Evolutionary conservation across 2,888 invertebrate species (phyloP).

Genomic region (Stictocephala bisonia): DNA sequence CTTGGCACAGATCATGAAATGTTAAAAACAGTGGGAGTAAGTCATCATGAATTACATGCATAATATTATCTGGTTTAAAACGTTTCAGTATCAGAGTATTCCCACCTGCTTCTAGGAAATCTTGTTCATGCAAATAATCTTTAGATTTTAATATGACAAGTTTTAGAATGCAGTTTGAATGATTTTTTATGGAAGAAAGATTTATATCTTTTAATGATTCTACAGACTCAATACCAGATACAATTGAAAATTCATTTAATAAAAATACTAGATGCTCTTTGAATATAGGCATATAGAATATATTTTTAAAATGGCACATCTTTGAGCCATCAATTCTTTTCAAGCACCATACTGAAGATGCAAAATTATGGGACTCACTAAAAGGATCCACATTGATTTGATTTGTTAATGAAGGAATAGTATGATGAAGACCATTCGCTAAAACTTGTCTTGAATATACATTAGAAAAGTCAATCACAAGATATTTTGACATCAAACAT

Average conservation of each 20-base stretch:
- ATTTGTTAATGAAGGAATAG: too few relatives aligned
- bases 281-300: conserved; percentile 63
- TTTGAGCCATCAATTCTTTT: conserved; percentile 44
- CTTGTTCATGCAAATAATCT: conserved; percentile 32
- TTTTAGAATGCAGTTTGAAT: conserved; percentile 63
- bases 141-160: conserved; percentile 53
- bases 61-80: conserved; percentile 68
- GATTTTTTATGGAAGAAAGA: conserved; percentile 49
- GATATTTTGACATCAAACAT: too few relatives aligned
- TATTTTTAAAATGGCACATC: conserved; percentile 64
- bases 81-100: conserved; percentile 62
- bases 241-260: conserved; percentile 60
- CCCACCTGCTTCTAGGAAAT: conserved; percentile 29
- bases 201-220: conserved; percentile 58
- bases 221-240: conserved; percentile 60
- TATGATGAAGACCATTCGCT: too few relatives aligned
- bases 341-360: conserved; percentile 56
- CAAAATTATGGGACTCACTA: too few relatives aligned
- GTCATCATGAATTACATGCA: conserved; percentile 69
- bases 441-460: too few relatives aligned
- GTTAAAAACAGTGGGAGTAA: conserved; percentile 65
- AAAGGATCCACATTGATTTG: too few relatives aligned
- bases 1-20: conserved; percentile 59
- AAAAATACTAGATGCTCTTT: conserved; percentile 64
- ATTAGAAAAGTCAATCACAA: too few relatives aligned